A percentile compares a stretch with the other conserved stretches of the same genome.
Conservation (phyloP, 2,888 invertebrate genomes). For the Junonia oenone region DNA sequence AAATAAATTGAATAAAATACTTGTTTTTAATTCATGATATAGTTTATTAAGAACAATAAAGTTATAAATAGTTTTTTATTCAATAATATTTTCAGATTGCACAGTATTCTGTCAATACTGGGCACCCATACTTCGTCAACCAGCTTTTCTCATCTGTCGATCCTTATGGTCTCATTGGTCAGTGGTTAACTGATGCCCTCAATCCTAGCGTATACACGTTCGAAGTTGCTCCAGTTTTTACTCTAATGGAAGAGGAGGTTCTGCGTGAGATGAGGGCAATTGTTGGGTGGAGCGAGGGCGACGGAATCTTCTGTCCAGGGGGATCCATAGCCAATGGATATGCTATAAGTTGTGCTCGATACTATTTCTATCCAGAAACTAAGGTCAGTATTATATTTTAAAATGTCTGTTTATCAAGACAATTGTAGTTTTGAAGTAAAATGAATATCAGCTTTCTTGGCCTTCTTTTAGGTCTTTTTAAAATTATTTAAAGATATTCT, state of each 20-base stretch:
- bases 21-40: too few species aligned
- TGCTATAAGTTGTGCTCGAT: constrained; percentile 92
- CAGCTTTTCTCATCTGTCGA: constrained; percentile 92
- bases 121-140: constrained; percentile 93
- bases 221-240: constrained; percentile 93
- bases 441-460: too few species aligned
- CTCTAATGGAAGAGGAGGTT: constrained; percentile 91
- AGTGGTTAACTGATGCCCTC: constrained; percentile 91
- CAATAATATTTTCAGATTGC: constrained; percentile 48
- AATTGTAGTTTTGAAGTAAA: background rate
- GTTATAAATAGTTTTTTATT: too few species aligned
- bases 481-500: too few species aligned
- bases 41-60: too few species aligned
- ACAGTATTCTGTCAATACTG: constrained; percentile 92
- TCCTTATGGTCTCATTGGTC: constrained; percentile 90
- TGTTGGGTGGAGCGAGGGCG: constrained; percentile 89
- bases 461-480: too few species aligned
- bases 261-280: constrained; percentile 88
- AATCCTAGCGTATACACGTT: constrained; percentile 94
- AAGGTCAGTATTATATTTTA: constrained; percentile 77
- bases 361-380: constrained; percentile 84
- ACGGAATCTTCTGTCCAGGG: constrained; percentile 94
- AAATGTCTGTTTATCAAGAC: background rate
- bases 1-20: too few species aligned
- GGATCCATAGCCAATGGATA: constrained; percentile 95